Conservation (phyloP, 2,888 invertebrate species). For the Dyspetes luteomarginatus region DNA sequence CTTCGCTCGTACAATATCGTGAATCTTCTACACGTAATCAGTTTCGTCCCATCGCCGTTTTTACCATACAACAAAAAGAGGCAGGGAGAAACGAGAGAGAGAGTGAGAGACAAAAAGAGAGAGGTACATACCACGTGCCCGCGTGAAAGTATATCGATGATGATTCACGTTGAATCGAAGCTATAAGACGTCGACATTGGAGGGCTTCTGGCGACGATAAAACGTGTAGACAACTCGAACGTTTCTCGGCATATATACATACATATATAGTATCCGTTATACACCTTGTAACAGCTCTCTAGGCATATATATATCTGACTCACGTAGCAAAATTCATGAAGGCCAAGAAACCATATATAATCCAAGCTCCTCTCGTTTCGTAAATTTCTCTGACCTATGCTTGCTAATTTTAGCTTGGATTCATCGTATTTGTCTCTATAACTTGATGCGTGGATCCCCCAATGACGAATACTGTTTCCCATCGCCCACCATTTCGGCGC, state of each 20-base stretch:
- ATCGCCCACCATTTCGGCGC: conserved; percentile 35
- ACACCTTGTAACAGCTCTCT: neutral
- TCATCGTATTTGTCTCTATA: conserved; percentile 44
- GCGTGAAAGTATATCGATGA: conserved; percentile 36
- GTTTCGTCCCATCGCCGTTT: conserved; percentile 43
- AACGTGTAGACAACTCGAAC: neutral
- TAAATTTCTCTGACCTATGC: conserved; percentile 42
- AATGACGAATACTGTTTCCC: conserved; percentile 4
- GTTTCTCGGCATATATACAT: conserved; percentile 4
- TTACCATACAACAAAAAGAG: conserved; percentile 15
- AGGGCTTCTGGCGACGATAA: conserved; percentile 39
- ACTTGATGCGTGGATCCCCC: conserved; percentile 13
- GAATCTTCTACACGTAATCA: conserved; percentile 55
- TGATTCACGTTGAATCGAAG: conserved; percentile 49
- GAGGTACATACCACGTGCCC: neutral
- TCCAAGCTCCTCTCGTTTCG: conserved; percentile 32
- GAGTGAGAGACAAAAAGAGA: too few relatives aligned
- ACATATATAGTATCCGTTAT: neutral
- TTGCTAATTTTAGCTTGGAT: conserved; percentile 54
- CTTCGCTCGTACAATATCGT: conserved; percentile 20
- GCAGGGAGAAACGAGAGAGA: conserved; percentile 3
- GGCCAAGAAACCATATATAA: conserved; percentile 25
- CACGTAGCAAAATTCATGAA: conserved; percentile 27
- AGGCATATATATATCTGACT: conserved; percentile 36
- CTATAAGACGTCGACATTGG: conserved; percentile 24